Evolutionary conservation across 35 echinoderm and acorn worm species (phyloP), one percentile per base, ranked within the genome.

Genomic region (Hemicentrotus pulcherrimus): DNA sequence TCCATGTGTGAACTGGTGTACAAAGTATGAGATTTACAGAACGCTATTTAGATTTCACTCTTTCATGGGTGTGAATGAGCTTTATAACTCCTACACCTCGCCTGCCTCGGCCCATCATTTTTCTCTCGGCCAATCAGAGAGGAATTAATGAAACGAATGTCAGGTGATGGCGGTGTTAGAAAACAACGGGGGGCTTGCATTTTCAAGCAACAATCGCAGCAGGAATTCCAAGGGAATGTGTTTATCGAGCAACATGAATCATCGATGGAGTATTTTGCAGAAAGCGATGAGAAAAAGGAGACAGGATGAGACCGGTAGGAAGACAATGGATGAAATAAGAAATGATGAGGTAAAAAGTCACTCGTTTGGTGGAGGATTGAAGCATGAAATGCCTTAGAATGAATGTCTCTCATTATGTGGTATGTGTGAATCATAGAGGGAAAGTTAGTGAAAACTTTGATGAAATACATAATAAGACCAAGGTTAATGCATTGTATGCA

Each of bases 121-220:
- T n/a, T 28, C 65, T 78, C 65, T 78, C 65, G n/a, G 65, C 65
- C 65, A 78, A 78, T 78, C 65, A 28, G 19, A 78, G 28, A 78
- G 65, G 28, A 78, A 78, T 78, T 78, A 78, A 78, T 78, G 65
- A 78, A 78, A 78, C 65, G 65, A 78, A 78, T 78, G 65, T 78
- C 22, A 78, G 65, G 65, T 22, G 65, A 78, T 78, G 65, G 65
- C 28, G 65, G 65, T 78, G 65, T 78, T 78, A n/a, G 65, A 78
- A 78, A 15, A 78, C 65, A 78, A n/a, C 65, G 65, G 65, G 65
- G 65, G 24, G 28, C 24, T 78, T 28, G 65, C 65, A n/a, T 78
- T 78, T 78, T n/a, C 7, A 78, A 78, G 65, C 65, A 78, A 78
- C 65, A 78, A 78, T 78, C 65, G 65, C 65, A 78, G 65, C 65